Percentiles rank a stretch among this genome's conserved stretches.
phyloP scores from a whole-genome alignment of 35 echinoderm and acorn worm species.

The Ophioderma brevispina region DNA sequence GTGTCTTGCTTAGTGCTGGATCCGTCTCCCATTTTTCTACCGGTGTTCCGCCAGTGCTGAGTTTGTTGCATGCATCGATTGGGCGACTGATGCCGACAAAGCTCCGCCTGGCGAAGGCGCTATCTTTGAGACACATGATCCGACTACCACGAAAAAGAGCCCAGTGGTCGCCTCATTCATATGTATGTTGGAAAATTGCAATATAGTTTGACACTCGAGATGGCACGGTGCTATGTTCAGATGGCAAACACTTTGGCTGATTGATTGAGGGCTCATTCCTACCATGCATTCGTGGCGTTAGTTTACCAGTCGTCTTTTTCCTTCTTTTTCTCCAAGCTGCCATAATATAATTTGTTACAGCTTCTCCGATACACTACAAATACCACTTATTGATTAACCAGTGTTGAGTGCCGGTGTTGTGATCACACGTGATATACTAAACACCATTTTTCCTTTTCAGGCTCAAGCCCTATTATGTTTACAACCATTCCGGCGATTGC shows the following conservation, averaged over 20 bases:
- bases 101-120: conserved; percentile 15
- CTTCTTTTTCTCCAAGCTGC: not conserved
- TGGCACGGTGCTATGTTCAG: not conserved
- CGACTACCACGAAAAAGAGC: conserved; percentile 11
- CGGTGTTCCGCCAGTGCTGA: conserved; percentile 1
- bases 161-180: conserved; percentile 50
- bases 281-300: not conserved
- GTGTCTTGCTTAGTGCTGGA: not conserved
- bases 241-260: conserved; percentile 33
- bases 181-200: conserved; percentile 53
- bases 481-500: no score
- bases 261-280: conserved; percentile 28
- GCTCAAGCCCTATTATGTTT: no score
- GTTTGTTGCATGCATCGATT: conserved; percentile 25
- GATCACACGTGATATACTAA: no score
- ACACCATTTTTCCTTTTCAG: no score
- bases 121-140: conserved; percentile 48
- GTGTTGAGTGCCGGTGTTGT: not conserved
- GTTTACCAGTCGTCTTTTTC: not conserved
- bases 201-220: conserved; percentile 50
- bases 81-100: conserved; percentile 29
- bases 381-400: conserved; percentile 40
- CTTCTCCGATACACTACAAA: conserved; percentile 27
- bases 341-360: not conserved
- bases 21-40: conserved; percentile 7